Percentiles rank a stretch among this genome's conserved stretches.
These are phyloP conservation scores for Micronisus gabar DNA, from an alignment of 2,113 vertebrate species.

Conservation along the genomic window DNA sequence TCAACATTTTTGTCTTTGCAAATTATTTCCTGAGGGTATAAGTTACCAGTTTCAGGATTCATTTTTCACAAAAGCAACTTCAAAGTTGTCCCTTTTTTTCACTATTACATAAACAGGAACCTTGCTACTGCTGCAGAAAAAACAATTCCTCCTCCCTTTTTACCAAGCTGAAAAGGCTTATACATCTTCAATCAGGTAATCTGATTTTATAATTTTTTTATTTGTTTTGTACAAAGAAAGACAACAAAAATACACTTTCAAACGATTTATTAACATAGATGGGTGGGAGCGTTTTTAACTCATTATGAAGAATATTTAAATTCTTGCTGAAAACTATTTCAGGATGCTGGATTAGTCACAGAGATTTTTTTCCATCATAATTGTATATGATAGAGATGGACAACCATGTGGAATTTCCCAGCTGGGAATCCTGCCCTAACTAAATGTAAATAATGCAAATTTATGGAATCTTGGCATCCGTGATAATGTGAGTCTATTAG, in stretches of 20 bases:
- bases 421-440: conserved; percentile 15
- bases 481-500: background rate
- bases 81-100: background rate
- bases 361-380: background rate
- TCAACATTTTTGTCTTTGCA: background rate
- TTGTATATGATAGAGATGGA: background rate
- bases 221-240: background rate
- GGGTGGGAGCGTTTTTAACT: background rate
- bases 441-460: conserved; percentile 46
- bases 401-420: conserved; percentile 28
- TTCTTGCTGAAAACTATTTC: background rate
- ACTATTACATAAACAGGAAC: background rate
- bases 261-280: background rate
- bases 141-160: background rate
- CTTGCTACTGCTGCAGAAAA: background rate
- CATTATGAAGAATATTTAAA: background rate
- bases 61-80: background rate
- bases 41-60: background rate
- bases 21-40: background rate
- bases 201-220: background rate
- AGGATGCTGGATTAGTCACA: background rate
- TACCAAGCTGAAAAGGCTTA: background rate
- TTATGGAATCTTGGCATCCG: conserved; percentile 1
- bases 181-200: background rate
- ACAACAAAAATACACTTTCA: background rate